A percentile compares a stretch with the other conserved stretches of the same genome.
phyloP scores from a whole-genome alignment of 2,113 vertebrate species.

The Hiodon tergisus region DNA sequence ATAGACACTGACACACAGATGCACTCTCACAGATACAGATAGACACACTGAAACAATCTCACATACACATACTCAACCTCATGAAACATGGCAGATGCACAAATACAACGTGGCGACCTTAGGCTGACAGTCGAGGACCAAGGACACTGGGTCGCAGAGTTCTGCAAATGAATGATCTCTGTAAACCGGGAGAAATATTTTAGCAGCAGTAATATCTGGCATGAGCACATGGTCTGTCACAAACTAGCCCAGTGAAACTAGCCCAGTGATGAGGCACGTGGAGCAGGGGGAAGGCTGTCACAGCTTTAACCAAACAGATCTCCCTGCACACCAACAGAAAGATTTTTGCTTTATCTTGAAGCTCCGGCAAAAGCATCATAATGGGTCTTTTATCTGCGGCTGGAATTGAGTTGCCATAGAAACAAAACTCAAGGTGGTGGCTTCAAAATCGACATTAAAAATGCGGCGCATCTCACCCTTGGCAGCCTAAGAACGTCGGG shows the following conservation, averaged over 20 bases:
- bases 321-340: conserved; percentile 14
- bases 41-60: too few relatives aligned
- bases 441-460: conserved; percentile 39
- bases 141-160: background rate
- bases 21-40: too few relatives aligned
- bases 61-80: too few relatives aligned
- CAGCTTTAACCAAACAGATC: conserved; percentile 31
- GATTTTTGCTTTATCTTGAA: conserved; percentile 26
- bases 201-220: conserved; percentile 11
- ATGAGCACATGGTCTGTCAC: conserved; percentile 16
- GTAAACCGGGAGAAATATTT: background rate
- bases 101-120: too few relatives aligned
- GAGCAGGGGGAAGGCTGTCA: conserved; percentile 22
- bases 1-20: too few relatives aligned
- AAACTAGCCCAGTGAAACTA: conserved; percentile 15
- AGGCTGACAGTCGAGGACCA: too few relatives aligned
- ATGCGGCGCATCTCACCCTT: conserved; percentile 31
- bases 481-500: conserved; percentile 8
- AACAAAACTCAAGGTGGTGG: conserved; percentile 43
- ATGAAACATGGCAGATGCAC: too few relatives aligned
- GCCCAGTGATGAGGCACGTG: background rate
- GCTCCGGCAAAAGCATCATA: conserved; percentile 36
- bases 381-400: conserved; percentile 43
- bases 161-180: background rate
- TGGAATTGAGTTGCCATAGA: conserved; percentile 53